Conservation (phyloP, 2,113 vertebrate genomes). For the Agapornis roseicollis region DNA sequence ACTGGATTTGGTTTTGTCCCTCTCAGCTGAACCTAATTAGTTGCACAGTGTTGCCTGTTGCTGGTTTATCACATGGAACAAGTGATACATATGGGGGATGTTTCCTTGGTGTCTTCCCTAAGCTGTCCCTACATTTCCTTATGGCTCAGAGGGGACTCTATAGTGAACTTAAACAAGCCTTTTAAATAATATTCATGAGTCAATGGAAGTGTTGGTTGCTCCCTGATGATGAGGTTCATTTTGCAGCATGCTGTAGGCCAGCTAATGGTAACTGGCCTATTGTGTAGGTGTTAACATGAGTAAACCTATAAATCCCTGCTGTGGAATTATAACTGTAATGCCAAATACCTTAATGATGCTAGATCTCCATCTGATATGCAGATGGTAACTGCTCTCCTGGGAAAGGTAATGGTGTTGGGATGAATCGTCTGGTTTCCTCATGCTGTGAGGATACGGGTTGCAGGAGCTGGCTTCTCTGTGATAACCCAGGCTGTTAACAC, state of each 20-base stretch:
- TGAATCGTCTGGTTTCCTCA: background rate
- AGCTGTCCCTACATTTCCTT: background rate
- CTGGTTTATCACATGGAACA: background rate
- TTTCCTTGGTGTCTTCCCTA: background rate
- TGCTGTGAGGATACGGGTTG: background rate
- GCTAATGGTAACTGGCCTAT: background rate
- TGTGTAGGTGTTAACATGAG: slow-evolving; percentile 4
- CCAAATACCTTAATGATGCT: background rate
- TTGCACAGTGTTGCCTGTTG: slow-evolving; percentile 5
- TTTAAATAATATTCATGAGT: background rate
- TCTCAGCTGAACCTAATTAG: slow-evolving; percentile 1
- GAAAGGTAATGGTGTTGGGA: background rate
- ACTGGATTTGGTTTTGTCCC: background rate
- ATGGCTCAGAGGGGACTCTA: background rate
- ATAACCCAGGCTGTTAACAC: background rate
- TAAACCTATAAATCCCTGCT: slow-evolving; percentile 32
- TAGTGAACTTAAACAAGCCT: background rate
- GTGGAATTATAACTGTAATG: background rate
- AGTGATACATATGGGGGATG: background rate
- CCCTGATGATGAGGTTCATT: background rate
- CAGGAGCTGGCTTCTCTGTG: background rate
- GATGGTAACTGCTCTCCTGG: background rate
- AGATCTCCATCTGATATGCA: background rate
- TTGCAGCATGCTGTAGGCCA: background rate
- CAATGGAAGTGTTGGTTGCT: background rate